Percentiles rank a stretch among this genome's conserved stretches.
These are phyloP conservation scores for Microcebus ravelobensis DNA, from an alignment of 2,113 vertebrate genomes.

Conservation along the genomic window DNA sequence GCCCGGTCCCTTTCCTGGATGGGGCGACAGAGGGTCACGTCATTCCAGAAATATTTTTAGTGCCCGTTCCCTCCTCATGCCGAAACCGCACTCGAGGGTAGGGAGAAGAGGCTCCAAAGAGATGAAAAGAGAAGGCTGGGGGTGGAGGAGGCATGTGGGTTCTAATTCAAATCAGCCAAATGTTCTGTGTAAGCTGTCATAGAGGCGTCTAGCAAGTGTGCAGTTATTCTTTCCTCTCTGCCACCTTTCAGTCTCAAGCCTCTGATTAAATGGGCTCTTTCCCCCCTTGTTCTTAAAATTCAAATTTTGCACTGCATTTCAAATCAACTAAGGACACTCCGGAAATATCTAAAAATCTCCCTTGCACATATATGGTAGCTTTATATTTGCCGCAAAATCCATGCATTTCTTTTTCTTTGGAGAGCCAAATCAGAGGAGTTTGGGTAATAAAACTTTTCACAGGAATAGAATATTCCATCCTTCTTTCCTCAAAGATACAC, in stretches of 20 bases:
- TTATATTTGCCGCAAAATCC: constrained; percentile 36
- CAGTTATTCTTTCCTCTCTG: not conserved
- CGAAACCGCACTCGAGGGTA: constrained; percentile 54
- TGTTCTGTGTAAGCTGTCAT: not conserved
- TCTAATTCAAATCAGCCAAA: constrained; percentile 27
- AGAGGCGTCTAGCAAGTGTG: not conserved
- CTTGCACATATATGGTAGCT: constrained; percentile 24
- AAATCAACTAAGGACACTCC: constrained; percentile 2
- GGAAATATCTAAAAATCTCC: not conserved
- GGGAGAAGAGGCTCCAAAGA: constrained; percentile 7
- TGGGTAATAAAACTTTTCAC: not conserved
- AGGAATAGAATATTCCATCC: not conserved
- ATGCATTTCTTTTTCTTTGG: not conserved
- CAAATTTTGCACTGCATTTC: not conserved
- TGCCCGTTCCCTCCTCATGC: constrained; percentile 60
- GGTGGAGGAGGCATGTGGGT: not conserved
- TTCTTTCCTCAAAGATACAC: not conserved
- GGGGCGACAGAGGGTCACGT: constrained; percentile 74
- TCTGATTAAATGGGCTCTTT: not conserved
- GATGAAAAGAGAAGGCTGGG: not conserved
- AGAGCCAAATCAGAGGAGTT: not conserved
- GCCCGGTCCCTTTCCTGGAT: constrained; percentile 73
- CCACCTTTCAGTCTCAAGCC: not conserved
- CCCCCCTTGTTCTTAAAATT: constrained; percentile 13
- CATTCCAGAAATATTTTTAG: constrained; percentile 83